Conservation (phyloP, 1,140 invertebrate species). For the Parapsyche elsis region DNA sequence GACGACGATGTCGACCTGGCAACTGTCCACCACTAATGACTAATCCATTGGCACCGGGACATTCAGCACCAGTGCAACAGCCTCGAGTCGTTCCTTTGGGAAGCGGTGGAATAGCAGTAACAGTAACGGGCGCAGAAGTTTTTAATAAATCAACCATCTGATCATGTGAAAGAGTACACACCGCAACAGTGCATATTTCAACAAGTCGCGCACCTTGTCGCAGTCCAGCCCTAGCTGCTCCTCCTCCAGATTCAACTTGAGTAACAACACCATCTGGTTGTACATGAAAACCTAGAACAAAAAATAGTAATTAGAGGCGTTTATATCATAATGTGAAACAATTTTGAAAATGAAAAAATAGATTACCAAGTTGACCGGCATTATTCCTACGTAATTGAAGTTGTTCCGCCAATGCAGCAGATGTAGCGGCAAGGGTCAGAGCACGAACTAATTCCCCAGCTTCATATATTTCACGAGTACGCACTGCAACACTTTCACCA, state of each 20-base stretch:
- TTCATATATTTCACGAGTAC: conserved; percentile 74
- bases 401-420: conserved; percentile 70
- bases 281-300: conserved; percentile 85
- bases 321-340: background rate
- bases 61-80: conserved; percentile 58
- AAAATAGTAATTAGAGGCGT: conserved; percentile 14
- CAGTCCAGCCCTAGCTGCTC: conserved; percentile 90
- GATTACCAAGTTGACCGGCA: conserved; percentile 79
- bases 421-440: conserved; percentile 60
- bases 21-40: conserved; percentile 59
- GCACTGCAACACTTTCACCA: conserved; percentile 85
- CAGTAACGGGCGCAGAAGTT: conserved; percentile 86
- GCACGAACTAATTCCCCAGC: conserved; percentile 69
- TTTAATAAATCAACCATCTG: conserved; percentile 94
- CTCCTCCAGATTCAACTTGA: conserved; percentile 88
- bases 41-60: conserved; percentile 56
- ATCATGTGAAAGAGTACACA: conserved; percentile 90
- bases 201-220: conserved; percentile 89
- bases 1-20: conserved; percentile 68
- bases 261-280: conserved; percentile 96
- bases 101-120: conserved; percentile 79
- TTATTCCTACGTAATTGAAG: conserved; percentile 74
- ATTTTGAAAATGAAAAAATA: background rate
- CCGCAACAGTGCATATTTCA: conserved; percentile 92
- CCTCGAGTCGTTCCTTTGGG: conserved; percentile 65